Evolutionary conservation across 2,113 vertebrate species (phyloP).

Genomic region (Corvus hawaiiensis): DNA sequence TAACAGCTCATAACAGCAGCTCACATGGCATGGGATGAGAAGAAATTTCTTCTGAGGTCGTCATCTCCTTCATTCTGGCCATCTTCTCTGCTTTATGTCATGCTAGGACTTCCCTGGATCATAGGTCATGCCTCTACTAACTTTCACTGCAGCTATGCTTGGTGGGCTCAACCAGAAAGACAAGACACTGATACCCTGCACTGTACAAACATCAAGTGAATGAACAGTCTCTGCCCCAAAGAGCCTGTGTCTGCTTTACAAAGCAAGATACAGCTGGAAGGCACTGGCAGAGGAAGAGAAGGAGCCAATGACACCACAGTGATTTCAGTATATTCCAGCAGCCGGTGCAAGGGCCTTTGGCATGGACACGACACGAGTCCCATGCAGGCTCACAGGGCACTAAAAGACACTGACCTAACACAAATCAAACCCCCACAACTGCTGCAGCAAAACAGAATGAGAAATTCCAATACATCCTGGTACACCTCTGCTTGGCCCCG

Average conservation of each 20-base stretch:
- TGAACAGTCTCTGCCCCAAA: neutral
- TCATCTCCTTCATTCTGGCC: neutral
- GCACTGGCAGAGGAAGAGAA: neutral
- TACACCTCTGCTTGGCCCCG: neutral
- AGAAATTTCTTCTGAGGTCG: neutral
- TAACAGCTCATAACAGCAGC: neutral
- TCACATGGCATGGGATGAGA: neutral
- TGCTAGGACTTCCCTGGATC: neutral
- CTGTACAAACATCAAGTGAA: neutral
- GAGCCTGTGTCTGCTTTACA: neutral
- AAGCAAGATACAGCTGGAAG: neutral
- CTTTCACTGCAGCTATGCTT: neutral
- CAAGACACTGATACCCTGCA: rapidly evolving
- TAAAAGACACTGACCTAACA: neutral
- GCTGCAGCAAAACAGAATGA: neutral
- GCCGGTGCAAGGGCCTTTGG: neutral
- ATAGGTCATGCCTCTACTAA: neutral
- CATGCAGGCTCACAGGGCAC: neutral
- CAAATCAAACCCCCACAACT: too few species aligned
- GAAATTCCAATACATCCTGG: neutral
- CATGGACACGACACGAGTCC: rapidly evolving
- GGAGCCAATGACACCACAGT: neutral
- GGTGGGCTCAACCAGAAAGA: neutral
- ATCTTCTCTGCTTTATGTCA: neutral
- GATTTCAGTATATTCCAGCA: neutral